Conservation (phyloP, 2,797 vertebrate species). For the Acipenser transmontanus region DNA sequence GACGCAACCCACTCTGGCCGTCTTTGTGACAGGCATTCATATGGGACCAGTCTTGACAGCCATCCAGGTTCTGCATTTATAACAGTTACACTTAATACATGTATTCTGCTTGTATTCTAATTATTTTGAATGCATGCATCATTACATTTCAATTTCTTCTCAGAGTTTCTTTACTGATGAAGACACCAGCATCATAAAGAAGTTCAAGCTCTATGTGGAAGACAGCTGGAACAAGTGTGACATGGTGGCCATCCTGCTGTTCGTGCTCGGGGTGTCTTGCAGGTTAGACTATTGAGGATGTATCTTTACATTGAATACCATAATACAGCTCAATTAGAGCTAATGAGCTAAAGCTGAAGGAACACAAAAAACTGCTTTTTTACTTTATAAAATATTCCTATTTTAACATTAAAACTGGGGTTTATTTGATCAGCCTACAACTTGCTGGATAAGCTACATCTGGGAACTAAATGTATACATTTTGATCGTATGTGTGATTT, state of each 20-base stretch:
- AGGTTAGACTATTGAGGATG: slow-evolving; percentile 35
- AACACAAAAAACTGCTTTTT: background rate
- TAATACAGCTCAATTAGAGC: background rate
- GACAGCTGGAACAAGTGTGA: slow-evolving; percentile 97
- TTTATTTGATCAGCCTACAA: no score
- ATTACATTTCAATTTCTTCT: background rate
- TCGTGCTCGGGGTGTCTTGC: slow-evolving; percentile 76
- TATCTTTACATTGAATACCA: no score
- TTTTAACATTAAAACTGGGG: no score
- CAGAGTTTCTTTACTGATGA: slow-evolving; percentile 90
- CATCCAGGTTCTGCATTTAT: no score
- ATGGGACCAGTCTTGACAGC: no score
- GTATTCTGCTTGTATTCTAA: no score
- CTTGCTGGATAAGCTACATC: background rate
- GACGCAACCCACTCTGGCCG: no score
- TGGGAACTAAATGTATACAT: background rate
- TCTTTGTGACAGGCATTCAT: no score
- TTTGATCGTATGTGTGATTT: background rate
- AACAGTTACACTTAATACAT: no score
- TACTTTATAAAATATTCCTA: no score
- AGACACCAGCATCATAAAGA: slow-evolving; percentile 79
- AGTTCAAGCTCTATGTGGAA: slow-evolving; percentile 79
- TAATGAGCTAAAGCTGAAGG: background rate
- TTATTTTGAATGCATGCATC: background rate
- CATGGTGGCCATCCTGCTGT: slow-evolving; percentile 85